Conservation (phyloP, 2,113 vertebrate species). For the Agelaius phoeniceus region DNA sequence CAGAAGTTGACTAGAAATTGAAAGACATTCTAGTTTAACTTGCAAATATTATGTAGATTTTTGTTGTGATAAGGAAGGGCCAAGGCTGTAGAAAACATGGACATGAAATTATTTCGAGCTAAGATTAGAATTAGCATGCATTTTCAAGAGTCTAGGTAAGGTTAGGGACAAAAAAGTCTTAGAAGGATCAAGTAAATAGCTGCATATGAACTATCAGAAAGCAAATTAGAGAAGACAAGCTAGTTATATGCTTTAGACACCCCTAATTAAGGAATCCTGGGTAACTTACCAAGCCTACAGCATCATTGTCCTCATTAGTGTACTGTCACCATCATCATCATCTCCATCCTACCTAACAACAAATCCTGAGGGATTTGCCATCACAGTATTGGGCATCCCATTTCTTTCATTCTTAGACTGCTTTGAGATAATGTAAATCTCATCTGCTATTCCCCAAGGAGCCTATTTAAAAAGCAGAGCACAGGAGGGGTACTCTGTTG, state of each 20-base stretch:
- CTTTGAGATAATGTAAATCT: slow-evolving; percentile 24
- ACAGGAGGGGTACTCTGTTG: not conserved
- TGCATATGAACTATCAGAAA: not conserved
- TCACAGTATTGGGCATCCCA: not conserved
- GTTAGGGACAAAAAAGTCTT: not conserved
- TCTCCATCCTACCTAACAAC: not conserved
- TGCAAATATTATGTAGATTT: not conserved
- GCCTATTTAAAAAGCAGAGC: slow-evolving; percentile 34
- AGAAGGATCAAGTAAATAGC: not conserved
- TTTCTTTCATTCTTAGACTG: slow-evolving; percentile 31
- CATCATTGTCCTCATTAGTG: slow-evolving; percentile 10
- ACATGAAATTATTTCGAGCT: not conserved
- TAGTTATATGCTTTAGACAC: not conserved
- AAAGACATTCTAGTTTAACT: not conserved
- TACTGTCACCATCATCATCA: slow-evolving; percentile 9
- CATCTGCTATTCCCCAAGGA: slow-evolving; percentile 31
- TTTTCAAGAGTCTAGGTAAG: not conserved
- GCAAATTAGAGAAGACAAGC: not conserved
- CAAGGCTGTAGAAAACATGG: not conserved
- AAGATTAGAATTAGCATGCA: not conserved
- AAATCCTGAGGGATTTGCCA: slow-evolving; percentile 30
- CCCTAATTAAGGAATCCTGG: not conserved
- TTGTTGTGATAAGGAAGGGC: not conserved
- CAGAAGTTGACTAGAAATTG: not conserved
- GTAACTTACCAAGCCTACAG: not conserved